phyloP scores from a whole-genome alignment of 2,113 vertebrate genomes.

The Xenopus laevis region DNA sequence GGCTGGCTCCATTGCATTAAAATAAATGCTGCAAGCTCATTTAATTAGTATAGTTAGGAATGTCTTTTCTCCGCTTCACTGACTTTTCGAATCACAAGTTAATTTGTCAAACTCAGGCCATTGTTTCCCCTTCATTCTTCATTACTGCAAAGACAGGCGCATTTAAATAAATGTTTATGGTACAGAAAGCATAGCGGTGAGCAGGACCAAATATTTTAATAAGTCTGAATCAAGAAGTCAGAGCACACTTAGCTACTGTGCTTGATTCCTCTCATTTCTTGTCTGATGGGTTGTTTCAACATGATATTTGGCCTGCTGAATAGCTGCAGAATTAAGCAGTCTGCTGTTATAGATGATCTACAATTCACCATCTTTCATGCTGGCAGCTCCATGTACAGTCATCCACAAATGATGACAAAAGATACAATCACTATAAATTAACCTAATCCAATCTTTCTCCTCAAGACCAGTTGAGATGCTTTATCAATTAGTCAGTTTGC shows the following conservation, averaged over 20 bases:
- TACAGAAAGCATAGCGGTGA: conserved; percentile 59
- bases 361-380: conserved; percentile 61
- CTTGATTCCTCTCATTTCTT: conserved; percentile 7
- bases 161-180: conserved; percentile 87
- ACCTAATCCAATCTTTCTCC: conserved; percentile 68
- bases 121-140: conserved; percentile 87
- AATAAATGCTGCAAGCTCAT: conserved; percentile 86
- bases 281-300: conserved; percentile 40
- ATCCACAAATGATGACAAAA: conserved; percentile 75
- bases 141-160: conserved; percentile 77
- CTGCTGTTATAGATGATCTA: conserved; percentile 61
- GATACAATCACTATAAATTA: conserved; percentile 73
- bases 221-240: conserved; percentile 61
- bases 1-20: conserved; percentile 85
- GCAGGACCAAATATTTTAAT: conserved; percentile 75
- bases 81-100: conserved; percentile 86
- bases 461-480: conserved; percentile 64
- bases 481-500: conserved; percentile 66
- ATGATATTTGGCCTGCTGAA: conserved; percentile 62
- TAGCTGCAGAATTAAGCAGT: conserved; percentile 61
- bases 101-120: conserved; percentile 87
- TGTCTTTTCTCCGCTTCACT: conserved; percentile 80
- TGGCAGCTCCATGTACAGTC: conserved; percentile 56
- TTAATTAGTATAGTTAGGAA: conserved; percentile 87
- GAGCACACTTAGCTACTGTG: conserved; percentile 43